These are phyloP conservation scores for Eubasilissa regina DNA, from an alignment of 1,140 invertebrate species.

Conservation along the genomic window DNA sequence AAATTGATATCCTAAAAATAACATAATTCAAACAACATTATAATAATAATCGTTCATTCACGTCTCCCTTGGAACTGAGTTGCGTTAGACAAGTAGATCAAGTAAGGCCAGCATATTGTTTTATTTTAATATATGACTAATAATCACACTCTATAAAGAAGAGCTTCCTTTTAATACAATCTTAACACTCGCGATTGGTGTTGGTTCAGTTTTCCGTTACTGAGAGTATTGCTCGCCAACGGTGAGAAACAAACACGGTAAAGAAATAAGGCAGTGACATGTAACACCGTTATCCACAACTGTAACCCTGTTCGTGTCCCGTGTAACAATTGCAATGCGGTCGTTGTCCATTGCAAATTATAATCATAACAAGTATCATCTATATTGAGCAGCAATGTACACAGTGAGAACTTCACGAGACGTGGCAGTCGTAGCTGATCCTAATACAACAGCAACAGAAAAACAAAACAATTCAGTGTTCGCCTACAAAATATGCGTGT, in stretches of 20 bases:
- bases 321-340: neutral
- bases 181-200: neutral
- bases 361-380: neutral
- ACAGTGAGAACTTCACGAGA: too few relatives aligned
- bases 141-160: conserved; percentile 30
- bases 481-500: conserved; percentile 55
- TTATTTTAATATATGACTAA: conserved; percentile 48
- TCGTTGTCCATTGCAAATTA: neutral
- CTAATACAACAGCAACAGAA: conserved; percentile 38
- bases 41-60: conserved; percentile 39
- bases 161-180: neutral
- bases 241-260: neutral
- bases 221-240: neutral
- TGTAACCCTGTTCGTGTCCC: conserved; percentile 1
- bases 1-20: conserved; percentile 55
- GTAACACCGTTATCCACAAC: neutral
- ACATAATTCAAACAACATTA: conserved; percentile 49
- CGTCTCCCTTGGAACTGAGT: conserved; percentile 44
- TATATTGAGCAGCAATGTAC: conserved; percentile 2
- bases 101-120: conserved; percentile 51
- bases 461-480: conserved; percentile 46
- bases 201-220: neutral
- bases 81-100: conserved; percentile 47
- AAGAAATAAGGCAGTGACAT: conserved; percentile 15
- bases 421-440: conserved; percentile 1